Conservation (phyloP, 2,113 vertebrate genomes). For the Gobio gobio region DNA sequence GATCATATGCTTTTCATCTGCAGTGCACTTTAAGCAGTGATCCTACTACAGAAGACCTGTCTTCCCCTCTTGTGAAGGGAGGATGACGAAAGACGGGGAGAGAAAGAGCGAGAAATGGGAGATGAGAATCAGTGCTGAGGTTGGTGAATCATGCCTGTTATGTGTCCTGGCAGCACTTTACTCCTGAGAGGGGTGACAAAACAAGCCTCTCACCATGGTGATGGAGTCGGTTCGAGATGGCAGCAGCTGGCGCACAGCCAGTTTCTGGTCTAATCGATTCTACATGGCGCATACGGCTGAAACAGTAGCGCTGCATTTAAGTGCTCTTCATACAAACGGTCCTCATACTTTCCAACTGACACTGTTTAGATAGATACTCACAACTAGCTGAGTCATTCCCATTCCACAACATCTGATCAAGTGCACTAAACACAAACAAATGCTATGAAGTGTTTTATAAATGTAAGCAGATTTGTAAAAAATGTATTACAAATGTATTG, state of each 20-base stretch:
- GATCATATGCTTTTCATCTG: constrained; percentile 75
- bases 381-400: constrained; percentile 10
- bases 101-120: constrained; percentile 35
- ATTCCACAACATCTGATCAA: background rate
- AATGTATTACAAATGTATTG: background rate
- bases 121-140: constrained; percentile 41
- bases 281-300: background rate
- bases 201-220: constrained; percentile 56
- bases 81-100: constrained; percentile 45
- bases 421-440: background rate
- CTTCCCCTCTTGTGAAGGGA: constrained; percentile 54
- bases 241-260: constrained; percentile 52
- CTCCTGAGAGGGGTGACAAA: constrained; percentile 45
- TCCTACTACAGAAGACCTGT: constrained; percentile 66
- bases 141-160: constrained; percentile 44
- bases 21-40: constrained; percentile 67
- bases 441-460: background rate
- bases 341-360: constrained; percentile 27
- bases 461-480: background rate
- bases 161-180: constrained; percentile 50
- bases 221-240: constrained; percentile 31
- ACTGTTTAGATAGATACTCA: constrained; percentile 7
- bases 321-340: constrained; percentile 29
- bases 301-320: constrained; percentile 34
- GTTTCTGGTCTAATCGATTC: background rate